These are phyloP conservation scores for Tenrec ecaudatus DNA, from an alignment of 2,113 vertebrate genomes.

Conservation along the genomic window DNA sequence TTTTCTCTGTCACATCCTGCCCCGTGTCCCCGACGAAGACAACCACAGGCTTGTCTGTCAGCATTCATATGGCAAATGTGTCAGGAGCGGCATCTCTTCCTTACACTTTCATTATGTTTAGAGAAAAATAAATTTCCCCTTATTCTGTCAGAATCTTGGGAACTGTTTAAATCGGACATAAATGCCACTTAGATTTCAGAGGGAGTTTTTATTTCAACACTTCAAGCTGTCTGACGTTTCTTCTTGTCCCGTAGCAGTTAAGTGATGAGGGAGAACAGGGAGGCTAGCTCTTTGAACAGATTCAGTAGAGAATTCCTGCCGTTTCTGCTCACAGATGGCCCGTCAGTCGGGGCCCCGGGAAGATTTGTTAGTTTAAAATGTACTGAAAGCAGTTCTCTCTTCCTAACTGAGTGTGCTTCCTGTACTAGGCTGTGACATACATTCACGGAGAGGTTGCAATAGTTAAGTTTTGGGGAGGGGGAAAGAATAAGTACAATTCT, in stretches of 20 bases:
- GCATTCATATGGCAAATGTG: background rate
- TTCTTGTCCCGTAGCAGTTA: slow-evolving; percentile 20
- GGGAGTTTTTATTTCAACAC: slow-evolving; percentile 54
- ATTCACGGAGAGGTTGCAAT: background rate
- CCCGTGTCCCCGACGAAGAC: background rate
- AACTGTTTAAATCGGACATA: slow-evolving; percentile 50
- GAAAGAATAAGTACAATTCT: background rate
- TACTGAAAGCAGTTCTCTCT: slow-evolving; percentile 9
- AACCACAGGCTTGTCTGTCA: slow-evolving; percentile 62
- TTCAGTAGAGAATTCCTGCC: slow-evolving; percentile 30
- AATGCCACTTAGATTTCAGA: slow-evolving; percentile 57
- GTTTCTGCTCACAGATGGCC: background rate
- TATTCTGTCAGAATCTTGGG: slow-evolving; percentile 55
- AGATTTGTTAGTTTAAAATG: slow-evolving; percentile 1
- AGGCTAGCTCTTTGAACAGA: slow-evolving; percentile 5
- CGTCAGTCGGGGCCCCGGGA: background rate
- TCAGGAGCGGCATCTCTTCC: background rate
- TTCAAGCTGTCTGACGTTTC: slow-evolving; percentile 41
- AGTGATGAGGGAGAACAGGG: slow-evolving; percentile 15
- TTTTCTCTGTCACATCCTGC: background rate
- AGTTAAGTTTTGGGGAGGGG: background rate
- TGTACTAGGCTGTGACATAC: background rate
- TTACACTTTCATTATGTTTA: slow-evolving; percentile 57
- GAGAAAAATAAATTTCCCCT: slow-evolving; percentile 65
- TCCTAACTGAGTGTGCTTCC: background rate